Conservation (phyloP, 2,888 invertebrate species). For the Dysmachus trigonus region DNA sequence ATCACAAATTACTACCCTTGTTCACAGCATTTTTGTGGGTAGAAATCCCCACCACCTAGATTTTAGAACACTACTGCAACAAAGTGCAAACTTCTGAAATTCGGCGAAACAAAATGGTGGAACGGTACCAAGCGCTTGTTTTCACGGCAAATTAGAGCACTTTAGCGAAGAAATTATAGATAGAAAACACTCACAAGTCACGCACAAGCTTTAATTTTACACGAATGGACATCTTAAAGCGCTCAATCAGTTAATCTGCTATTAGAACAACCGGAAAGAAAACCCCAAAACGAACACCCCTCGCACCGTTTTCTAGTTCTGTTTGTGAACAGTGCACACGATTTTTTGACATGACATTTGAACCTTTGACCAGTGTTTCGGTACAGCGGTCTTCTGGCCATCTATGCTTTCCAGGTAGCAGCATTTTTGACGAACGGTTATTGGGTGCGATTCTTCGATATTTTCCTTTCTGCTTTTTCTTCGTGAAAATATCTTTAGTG, state of each 20-base stretch:
- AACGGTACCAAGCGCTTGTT: background rate
- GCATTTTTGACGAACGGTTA: no score
- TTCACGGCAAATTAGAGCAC: background rate
- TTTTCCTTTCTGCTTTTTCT: background rate
- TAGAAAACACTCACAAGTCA: background rate
- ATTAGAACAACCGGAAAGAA: background rate
- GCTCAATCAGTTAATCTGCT: background rate
- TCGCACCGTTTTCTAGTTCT: background rate
- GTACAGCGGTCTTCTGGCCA: background rate
- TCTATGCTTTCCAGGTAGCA: background rate
- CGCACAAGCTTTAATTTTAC: background rate
- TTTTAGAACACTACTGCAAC: background rate
- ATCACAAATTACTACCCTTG: background rate
- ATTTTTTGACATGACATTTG: background rate
- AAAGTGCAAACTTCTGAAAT: background rate
- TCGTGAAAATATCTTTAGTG: no score
- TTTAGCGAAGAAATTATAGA: background rate
- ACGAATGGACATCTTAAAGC: background rate
- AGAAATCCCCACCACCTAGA: background rate
- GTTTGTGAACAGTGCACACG: constrained; percentile 7
- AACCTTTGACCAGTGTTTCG: background rate
- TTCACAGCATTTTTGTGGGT: background rate
- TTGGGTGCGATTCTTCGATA: background rate
- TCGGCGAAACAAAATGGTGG: constrained; percentile 24
- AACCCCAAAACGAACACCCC: background rate